Conservation (phyloP, 2,113 vertebrate species). For the Myotis yumanensis region DNA sequence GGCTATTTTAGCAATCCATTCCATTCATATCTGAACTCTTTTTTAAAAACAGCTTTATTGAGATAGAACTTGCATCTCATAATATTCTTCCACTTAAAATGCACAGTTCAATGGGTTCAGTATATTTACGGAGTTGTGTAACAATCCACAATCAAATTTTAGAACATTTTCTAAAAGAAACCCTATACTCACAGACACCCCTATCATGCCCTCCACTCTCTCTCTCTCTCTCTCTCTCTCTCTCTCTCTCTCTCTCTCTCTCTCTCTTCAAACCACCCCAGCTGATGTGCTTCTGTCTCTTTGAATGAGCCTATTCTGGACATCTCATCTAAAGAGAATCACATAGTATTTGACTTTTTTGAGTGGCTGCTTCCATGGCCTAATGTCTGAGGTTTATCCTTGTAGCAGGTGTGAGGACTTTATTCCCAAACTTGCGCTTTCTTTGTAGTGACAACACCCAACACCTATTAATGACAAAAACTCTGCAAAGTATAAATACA, state of each 20-base stretch:
- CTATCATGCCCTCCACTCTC: no score
- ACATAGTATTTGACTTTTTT: not conserved
- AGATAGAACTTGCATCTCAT: not conserved
- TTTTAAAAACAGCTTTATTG: conserved; percentile 13
- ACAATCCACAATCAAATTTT: not conserved
- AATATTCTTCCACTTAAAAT: not conserved
- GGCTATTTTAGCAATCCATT: not conserved
- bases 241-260: no score
- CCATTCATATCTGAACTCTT: conserved; percentile 28
- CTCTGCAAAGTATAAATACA: not conserved
- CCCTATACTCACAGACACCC: not conserved
- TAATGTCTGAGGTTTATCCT: not conserved
- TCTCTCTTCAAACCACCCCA: fast-evolving
- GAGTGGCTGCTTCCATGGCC: not conserved
- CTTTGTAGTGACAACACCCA: not conserved
- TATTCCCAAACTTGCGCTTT: not conserved
- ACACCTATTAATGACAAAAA: not conserved
- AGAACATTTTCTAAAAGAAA: not conserved
- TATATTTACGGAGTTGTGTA: not conserved
- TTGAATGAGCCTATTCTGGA: not conserved
- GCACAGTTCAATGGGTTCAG: not conserved
- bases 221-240: no score
- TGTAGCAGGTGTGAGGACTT: fast-evolving
- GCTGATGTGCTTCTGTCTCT: not conserved
- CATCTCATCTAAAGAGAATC: not conserved